Conservation (phyloP, 1,140 invertebrate species). For the Hormaphis cornu region DNA sequence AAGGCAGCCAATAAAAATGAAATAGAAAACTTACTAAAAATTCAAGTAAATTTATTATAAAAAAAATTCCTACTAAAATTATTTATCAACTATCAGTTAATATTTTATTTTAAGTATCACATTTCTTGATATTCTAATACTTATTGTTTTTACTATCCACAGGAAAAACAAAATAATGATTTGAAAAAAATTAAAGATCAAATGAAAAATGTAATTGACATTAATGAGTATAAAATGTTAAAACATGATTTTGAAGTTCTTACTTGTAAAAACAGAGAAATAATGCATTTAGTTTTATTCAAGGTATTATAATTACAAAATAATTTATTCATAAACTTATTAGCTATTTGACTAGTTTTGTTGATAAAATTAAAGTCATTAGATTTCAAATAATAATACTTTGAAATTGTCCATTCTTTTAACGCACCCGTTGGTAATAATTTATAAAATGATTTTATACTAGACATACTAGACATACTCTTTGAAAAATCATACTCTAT, state of each 20-base stretch:
- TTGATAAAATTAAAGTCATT: background rate
- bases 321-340: background rate
- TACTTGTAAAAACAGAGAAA: conserved; percentile 34
- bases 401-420: no score
- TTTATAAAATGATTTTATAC: no score
- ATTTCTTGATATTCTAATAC: no score
- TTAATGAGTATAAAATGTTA: conserved; percentile 26
- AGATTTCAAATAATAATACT: background rate
- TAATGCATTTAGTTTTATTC: conserved; percentile 24
- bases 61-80: background rate
- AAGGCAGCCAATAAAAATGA: conserved; percentile 10
- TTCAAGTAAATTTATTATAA: conserved; percentile 29
- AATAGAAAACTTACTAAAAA: conserved; percentile 26
- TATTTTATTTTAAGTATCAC: background rate
- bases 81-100: background rate
- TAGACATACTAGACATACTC: no score
- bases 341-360: background rate
- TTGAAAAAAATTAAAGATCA: conserved; percentile 12
- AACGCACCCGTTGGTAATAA: no score
- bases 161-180: conserved; percentile 25
- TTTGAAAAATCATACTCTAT: no score
- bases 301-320: conserved; percentile 29
- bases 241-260: conserved; percentile 33
- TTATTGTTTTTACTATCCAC: background rate
- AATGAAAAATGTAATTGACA: conserved; percentile 20